These are phyloP conservation scores for Peromyscus aztecus DNA, from an alignment of 2,797 vertebrate species.

Conservation along the genomic window DNA sequence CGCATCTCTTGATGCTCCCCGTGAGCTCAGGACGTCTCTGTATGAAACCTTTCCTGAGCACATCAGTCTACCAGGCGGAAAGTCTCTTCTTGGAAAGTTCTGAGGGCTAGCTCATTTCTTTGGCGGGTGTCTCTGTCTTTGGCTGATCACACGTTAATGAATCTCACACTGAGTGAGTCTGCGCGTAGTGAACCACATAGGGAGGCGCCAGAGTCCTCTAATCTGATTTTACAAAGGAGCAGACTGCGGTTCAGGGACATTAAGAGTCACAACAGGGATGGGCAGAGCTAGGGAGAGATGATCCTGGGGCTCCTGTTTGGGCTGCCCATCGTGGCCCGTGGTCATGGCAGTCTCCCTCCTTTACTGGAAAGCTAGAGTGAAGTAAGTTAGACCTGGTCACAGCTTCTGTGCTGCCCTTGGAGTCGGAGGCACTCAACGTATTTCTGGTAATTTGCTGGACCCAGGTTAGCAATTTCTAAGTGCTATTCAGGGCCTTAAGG, in stretches of 20 bases:
- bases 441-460: conserved; percentile 23
- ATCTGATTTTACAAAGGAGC: not conserved
- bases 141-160: not conserved
- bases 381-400: not conserved
- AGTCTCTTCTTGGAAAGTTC: not conserved
- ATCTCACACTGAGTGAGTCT: not conserved
- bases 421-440: not conserved
- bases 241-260: not conserved
- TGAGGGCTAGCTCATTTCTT: not conserved
- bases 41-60: not conserved
- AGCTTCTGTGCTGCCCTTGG: not conserved
- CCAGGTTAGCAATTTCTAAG: not conserved
- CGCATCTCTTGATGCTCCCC: not conserved
- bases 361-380: not conserved
- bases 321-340: too few relatives aligned
- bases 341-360: not conserved
- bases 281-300: not conserved
- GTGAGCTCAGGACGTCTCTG: not conserved
- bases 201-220: not conserved
- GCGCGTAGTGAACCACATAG: too few relatives aligned
- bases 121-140: not conserved
- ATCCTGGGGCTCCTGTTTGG: not conserved
- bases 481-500: not conserved
- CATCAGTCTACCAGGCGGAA: not conserved
- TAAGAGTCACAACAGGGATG: not conserved